Base-by-base conservation (phyloP, 2,888 invertebrate species). In the Callyntrura sp. region DNA sequence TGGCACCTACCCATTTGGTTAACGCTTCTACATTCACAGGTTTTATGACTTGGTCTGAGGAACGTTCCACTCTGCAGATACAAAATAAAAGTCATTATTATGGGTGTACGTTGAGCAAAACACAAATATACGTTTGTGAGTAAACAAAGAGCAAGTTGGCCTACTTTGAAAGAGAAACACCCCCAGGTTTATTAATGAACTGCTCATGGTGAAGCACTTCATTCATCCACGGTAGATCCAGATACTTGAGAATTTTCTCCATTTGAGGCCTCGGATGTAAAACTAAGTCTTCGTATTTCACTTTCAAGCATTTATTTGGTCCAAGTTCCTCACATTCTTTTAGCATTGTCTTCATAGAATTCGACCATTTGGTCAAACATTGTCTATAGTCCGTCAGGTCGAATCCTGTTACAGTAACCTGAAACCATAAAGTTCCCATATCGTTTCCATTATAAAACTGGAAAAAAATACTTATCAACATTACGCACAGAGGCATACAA, bases 21-120 rank as follows among this genome's bases (percentile, higher is more conserved):
- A 99, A 96, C 76, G 99, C 99, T 95, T 99, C 99, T 94, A 98
- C 95, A 95, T 99, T 99, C 91, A 99, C 97, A 14, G 99, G 98
- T 94, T 99, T 99, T 95, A 99, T 98, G 94, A 99, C 99, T 96
- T 99, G 99, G 96, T 99, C 99, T 92, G 98, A 98, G 76, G 99
- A 99, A 91, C 99, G 96, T 95, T 99, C 99, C 94, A 98, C 98
- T 95, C 98, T 99, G 95, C 85, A 95, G 95, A 89, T 12, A 43
- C 14, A 60, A n/a, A 8, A 62, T 9, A 6, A 81, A 68, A 70
- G 65, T 6, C 43, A 81, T 51, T 51, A 55, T 85, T 48, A n/a
- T 9, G 23, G 1, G 28, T 68, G 62, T 9, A 43, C 20, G 2
- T 8, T 55, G 4, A 14, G 3, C 35, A 35, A 4, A 35, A 35